Evolutionary conservation across 92 coral and sea anemone genomes (phyloP).

Genomic region (Hydrozoanthus gracilis): DNA sequence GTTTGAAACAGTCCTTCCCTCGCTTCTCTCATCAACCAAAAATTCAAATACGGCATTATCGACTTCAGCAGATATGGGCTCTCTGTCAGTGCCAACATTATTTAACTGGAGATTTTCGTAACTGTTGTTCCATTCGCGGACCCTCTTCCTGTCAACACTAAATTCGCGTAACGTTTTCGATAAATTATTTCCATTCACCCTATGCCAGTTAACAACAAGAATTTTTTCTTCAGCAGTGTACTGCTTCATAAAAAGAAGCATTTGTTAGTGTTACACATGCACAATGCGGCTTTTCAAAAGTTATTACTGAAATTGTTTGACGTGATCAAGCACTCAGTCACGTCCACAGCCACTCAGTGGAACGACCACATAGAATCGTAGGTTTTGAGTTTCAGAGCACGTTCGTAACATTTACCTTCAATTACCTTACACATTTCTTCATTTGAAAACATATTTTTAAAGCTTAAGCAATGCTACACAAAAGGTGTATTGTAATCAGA

Average conservation of each 20-base stretch:
- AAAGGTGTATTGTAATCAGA: too few species aligned
- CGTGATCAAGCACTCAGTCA: too few species aligned
- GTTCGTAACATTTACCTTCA: too few species aligned
- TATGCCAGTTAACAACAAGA: not conserved
- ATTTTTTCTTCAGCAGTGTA: constrained; percentile 5
- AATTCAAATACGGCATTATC: not conserved
- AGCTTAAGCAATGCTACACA: too few species aligned
- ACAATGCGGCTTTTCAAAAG: too few species aligned
- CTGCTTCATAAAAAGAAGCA: not conserved
- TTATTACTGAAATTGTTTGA: too few species aligned
- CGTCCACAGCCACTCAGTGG: too few species aligned
- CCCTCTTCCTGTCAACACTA: constrained; percentile 5
- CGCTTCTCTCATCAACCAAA: constrained; percentile 16
- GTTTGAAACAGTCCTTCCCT: constrained; percentile 28
- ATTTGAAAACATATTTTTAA: too few species aligned
- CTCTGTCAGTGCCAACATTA: not conserved
- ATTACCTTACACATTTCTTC: too few species aligned
- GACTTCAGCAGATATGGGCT: constrained; percentile 4
- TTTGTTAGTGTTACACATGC: not conserved
- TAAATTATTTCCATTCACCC: constrained; percentile 19
- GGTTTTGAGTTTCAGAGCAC: too few species aligned
- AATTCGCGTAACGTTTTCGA: constrained; percentile 10
- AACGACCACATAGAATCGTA: too few species aligned
- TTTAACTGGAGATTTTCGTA: not conserved
- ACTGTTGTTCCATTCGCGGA: constrained; percentile 1